Base-by-base conservation (phyloP, 2,797 vertebrate species). In the Manis pentadactyla region DNA sequence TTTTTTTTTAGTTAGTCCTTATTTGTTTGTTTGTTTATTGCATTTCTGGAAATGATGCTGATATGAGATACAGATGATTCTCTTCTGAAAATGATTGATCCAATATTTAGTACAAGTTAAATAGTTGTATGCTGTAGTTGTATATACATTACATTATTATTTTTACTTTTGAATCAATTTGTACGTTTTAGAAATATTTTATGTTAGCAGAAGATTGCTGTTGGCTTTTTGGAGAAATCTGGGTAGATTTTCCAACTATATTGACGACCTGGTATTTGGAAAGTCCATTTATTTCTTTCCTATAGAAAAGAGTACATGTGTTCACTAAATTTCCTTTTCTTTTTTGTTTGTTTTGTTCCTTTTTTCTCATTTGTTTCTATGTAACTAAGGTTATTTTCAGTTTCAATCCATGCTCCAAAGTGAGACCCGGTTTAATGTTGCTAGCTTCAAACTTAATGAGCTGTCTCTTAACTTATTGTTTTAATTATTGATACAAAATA, bases 401-500 rank as follows among this genome's bases (percentile, higher is more conserved):
- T 68, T 77, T 66, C 8, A 78, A 12, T 78, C 12, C 74, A 77
- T 51, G 71, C 21, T 61, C 14, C 27, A 51, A 84, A 90, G 34
- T 88, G 57, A 69, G 29, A 69, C 27, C 23, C 12, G 74, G 29
- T 8, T 81, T 93, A 55, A 55, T 61, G 61, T n/a, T 68, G n/a
- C 11, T 59, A 53, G 39, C 25, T 51, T 77, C 61, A 69, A 69
- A 34, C 53, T 77, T 34, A 69, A 78, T 69, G 42, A 77, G 17
- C 51, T 84, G 12, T 69, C 69, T 83, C n/a, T 84, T 88, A 88
- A 69, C 25, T 77, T 51, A 87, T 8, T 63, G 13, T 51, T 87
- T 69, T 79, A 71, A 79, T 87, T 87, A 71, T n/a, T 53, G 25
- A 63, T 53, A 81, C 21, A 93, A 87, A 79, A 79, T 74, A 83